phyloP scores from a whole-genome alignment of 2,113 vertebrate species.

The Todiramphus chloris region DNA sequence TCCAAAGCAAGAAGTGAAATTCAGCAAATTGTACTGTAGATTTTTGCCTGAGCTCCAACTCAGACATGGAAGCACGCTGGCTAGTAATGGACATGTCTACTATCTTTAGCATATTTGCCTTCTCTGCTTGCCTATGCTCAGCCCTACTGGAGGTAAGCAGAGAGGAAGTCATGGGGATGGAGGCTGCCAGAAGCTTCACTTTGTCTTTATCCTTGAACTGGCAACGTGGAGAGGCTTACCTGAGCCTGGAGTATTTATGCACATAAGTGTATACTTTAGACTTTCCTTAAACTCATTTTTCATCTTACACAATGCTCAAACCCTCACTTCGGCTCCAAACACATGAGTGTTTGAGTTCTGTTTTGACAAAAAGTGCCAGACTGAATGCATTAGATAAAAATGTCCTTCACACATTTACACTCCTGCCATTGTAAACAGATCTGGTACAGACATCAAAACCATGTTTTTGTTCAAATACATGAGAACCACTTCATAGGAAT shows the following conservation, averaged over 20 bases:
- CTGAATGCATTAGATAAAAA: constrained; percentile 11
- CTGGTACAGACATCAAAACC: neutral
- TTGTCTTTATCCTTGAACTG: neutral
- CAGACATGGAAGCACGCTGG: neutral
- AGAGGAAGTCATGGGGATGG: neutral
- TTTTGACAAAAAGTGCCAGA: constrained; percentile 23
- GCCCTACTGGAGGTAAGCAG: neutral
- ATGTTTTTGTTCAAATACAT: neutral
- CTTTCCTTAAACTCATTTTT: neutral
- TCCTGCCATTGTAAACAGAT: neutral
- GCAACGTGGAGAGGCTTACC: neutral
- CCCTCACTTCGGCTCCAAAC: neutral
- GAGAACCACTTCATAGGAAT: rapidly evolving
- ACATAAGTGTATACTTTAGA: neutral
- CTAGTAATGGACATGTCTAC: neutral
- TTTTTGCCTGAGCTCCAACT: neutral
- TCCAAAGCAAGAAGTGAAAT: neutral
- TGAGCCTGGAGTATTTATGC: neutral
- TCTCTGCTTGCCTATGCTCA: neutral
- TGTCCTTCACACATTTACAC: neutral
- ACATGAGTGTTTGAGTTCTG: neutral
- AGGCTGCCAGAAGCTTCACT: neutral
- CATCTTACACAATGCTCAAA: neutral
- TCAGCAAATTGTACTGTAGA: neutral
- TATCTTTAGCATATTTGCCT: neutral